Base-by-base conservation (phyloP, 1,140 invertebrate genomes). In the Calliopsis andreniformis region DNA sequence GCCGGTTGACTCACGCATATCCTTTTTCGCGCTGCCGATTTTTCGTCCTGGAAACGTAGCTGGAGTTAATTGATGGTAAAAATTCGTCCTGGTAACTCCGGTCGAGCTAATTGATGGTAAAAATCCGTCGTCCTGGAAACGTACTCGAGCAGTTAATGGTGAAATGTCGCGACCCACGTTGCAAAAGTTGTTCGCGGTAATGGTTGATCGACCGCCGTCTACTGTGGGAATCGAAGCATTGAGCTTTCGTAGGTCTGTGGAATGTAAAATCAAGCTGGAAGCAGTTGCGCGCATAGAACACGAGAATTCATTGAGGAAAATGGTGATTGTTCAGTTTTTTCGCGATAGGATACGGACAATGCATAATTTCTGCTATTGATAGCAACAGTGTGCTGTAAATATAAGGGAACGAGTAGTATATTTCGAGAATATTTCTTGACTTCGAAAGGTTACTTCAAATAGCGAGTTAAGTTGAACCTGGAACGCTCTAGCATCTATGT, bases 1-100 rank as follows among this genome's bases (percentile, higher is more conserved):
- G 5, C 3, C 20, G 23, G 6, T 43, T n/a, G 51, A 53, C 28
- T 43, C 39, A 35, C 6, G n/a, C 35, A 1, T 20, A n/a, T 7
- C 30, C 23, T 55, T 68, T 51, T 32, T 51, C 12, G 28, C 42
- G 6, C 23, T 25, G 12, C n/a, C 42, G 59, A 43, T 62, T 62
- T 62, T 62, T 62, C 39, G 39, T 42, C 59, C 23, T 62, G 39
- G 16, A 62, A 43, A 25, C 20, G 20, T 43, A 25, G n/a, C n/a
- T n/a, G n/a, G 39, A 62, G 56, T 12, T 58, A 58, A 58, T 58
- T 58, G 25, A 58, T 20, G 56, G 56, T 16, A 35, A 39, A 35
- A 58, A 58, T 58, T 39, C 56, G 56, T 39, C 56, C 3, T 58
- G 28, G 14, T 8, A 32, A 32, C 28, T n/a, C n/a, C n/a, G n/a